Evolutionary conservation across 1,140 invertebrate genomes (phyloP), one percentile per base, ranked within the genome.

Genomic region (Kradibia gibbosae): DNA sequence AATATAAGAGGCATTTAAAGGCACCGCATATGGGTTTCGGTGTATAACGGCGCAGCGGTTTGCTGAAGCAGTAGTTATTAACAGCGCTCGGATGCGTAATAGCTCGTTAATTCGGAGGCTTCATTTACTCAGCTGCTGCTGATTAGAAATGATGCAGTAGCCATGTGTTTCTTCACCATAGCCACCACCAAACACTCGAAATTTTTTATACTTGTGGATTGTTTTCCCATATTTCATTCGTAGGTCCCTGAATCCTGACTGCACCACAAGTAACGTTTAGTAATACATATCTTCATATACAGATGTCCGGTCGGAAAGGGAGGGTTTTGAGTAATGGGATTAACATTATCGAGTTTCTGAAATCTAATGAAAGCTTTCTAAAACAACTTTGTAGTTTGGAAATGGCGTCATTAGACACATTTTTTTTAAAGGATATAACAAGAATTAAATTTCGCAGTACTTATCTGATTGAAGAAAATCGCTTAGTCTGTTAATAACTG

Each of bases 81-180:
- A 81, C 78, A 72, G 72, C 81, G 82, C 85, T 86, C 85, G 85
- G 86, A 88, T 88, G 84, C 81, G 82, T 87, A 88, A 88, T 86
- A 82, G 85, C 73, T 85, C 80, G 83, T 87, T 88, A 88, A 88
- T 88, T 88, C 83, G 55, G 72, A 84, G 83, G 80, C 86, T 86
- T 86, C 84, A 86, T 87, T 88, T 88, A 84, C 85, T 86, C 87
- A 88, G 86, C 87, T 88, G 87, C 83, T 80, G 55, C 71, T 50
- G 70, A 78, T 82, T 82, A 81, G 72, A 65, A 72, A 82, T 60
- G 65, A 50, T 53, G 36, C 22, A 39, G 31, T 60, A 31, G n/a
- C 39, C 36, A 25, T 62, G 22, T 50, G 28, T 25, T 25, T 2
- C 22, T 25, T 5, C 55, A 57, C 55, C 25, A 5, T 5, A 25